Percentiles rank a stretch among this genome's conserved stretches.
These are phyloP conservation scores for Poecilia wingei DNA, from an alignment of 2,797 vertebrate genomes.

Conservation along the genomic window DNA sequence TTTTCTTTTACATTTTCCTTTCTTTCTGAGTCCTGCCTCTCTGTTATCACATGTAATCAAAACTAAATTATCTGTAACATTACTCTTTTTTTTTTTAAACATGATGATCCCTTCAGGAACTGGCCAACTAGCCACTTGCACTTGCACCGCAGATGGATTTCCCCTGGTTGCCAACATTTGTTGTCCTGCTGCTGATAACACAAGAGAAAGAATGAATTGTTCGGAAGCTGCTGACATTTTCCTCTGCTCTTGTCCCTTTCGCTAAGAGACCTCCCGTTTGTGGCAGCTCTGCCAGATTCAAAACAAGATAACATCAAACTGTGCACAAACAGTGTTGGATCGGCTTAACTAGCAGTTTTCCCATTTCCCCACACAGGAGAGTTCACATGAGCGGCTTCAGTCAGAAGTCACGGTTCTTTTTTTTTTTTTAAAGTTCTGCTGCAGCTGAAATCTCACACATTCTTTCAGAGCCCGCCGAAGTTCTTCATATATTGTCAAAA, in stretches of 20 bases:
- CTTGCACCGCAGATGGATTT: slow-evolving; percentile 52
- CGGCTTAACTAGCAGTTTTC: slow-evolving; percentile 56
- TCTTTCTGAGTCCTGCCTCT: neutral
- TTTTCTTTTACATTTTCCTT: neutral
- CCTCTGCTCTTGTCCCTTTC: slow-evolving; percentile 50
- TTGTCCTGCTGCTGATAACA: slow-evolving; percentile 44
- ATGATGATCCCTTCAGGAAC: slow-evolving; percentile 17
- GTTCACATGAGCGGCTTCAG: slow-evolving; percentile 39
- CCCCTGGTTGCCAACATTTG: slow-evolving; percentile 58
- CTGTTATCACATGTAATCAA: slow-evolving; percentile 33
- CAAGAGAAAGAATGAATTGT: slow-evolving; percentile 37
- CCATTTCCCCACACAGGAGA: slow-evolving; percentile 35
- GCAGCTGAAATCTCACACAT: slow-evolving; percentile 15
- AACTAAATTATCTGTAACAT: slow-evolving; percentile 42
- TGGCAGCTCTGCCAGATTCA: slow-evolving; percentile 46
- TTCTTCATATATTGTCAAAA: neutral
- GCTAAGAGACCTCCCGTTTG: slow-evolving; percentile 55
- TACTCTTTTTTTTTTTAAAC: neutral
- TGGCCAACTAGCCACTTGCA: slow-evolving; percentile 60
- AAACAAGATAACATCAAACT: slow-evolving; percentile 62
- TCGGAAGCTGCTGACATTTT: slow-evolving; percentile 70
- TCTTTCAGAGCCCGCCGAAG: neutral
- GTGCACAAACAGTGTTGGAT: slow-evolving; percentile 36
- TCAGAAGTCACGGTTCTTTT: slow-evolving; percentile 27
- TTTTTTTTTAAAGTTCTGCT: slow-evolving; percentile 18